Evolutionary conservation across 2,797 vertebrate species (phyloP), one percentile per base, ranked within the genome.

Genomic region (Sebastes alutus): DNA sequence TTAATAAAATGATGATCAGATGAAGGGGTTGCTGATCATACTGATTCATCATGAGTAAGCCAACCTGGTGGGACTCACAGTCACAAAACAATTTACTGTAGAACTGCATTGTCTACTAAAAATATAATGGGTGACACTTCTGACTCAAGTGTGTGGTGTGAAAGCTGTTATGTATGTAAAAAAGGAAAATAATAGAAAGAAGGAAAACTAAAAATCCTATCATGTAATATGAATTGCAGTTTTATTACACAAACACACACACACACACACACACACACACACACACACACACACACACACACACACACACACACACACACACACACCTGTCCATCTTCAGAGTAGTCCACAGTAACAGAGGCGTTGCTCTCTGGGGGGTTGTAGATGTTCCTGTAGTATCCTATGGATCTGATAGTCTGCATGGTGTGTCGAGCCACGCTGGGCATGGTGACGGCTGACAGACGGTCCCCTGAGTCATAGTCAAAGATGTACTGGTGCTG

Each of bases 401-500:
- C 98, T 2, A 99, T 95, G 83, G 99, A 99, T 46, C 98, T 96
- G 82, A 99, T 97, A 32, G 98, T 99, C 95, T 99, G 98, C 99
- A 99, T 99, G 89, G 98, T 99, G 87, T 99, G 99, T 49, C 99
- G 97, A 20, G 99, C 98, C 73, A 99, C 98, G 0, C 98, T 99
- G 84, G 99, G 99, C 99, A 99, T 99, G 55, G 98, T 99, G 88
- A 99, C 96, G 14, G 99, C 98, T 0, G 98, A 97, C 62, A 99
- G 96, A n/a, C 97, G 97, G 90, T 99, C 98, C 91, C 97, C 94
- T 66, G 97, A 92, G 87, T 98, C 98, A 0, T 97, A 99, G 81
- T 99, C 98, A 0, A 99, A 99, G 93, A 99, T 99, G 93, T 99
- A 99, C 92, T 99, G 99, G 77, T 97, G 95, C 92, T 99, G 99